These are phyloP conservation scores for Sarcophilus harrisii DNA, from an alignment of 2,797 vertebrate genomes.

Conservation along the genomic window DNA sequence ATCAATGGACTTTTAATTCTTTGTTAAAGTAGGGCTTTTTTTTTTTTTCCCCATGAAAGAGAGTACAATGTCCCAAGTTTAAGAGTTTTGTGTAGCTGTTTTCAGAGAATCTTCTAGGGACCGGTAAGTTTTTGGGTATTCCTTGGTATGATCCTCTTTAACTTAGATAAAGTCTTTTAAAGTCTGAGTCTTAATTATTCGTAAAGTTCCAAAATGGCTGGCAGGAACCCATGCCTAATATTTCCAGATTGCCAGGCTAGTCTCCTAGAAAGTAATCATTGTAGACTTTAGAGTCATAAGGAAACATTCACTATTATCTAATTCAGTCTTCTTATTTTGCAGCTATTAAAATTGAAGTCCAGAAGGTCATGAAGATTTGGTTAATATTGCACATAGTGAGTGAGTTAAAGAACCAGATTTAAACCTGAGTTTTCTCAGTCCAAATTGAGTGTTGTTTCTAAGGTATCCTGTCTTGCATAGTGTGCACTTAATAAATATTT, in stretches of 20 bases:
- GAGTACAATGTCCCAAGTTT: too few species aligned
- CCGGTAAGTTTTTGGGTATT: too few species aligned
- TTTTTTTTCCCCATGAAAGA: too few species aligned
- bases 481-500: neutral
- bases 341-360: slow-evolving; percentile 7
- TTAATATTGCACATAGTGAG: neutral
- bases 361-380: neutral
- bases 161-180: neutral
- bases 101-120: too few species aligned
- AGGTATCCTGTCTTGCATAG: too few species aligned
- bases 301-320: neutral
- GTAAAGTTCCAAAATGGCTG: neutral
- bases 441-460: neutral
- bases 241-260: neutral
- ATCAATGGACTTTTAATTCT: too few species aligned
- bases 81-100: too few species aligned
- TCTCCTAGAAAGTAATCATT: neutral
- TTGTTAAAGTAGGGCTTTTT: too few species aligned
- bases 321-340: neutral
- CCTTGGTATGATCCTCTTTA: neutral
- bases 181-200: neutral
- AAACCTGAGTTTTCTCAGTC: neutral
- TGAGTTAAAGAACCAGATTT: neutral
- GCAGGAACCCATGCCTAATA: neutral
- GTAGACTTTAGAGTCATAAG: neutral